These are phyloP conservation scores for Meandrusa payeni DNA, from an alignment of 2,888 invertebrate species.

Conservation along the genomic window DNA sequence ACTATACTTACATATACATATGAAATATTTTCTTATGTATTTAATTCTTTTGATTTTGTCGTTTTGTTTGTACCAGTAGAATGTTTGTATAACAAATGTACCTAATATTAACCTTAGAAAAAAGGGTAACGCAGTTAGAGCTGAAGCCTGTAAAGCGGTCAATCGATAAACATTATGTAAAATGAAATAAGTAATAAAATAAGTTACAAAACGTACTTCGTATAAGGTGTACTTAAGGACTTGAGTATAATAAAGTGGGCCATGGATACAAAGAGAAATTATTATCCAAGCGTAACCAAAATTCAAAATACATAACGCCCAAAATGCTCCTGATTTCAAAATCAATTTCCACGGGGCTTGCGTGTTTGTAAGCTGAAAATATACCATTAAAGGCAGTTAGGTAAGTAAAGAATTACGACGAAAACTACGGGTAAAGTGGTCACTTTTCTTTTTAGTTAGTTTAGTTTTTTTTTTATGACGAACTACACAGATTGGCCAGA, in stretches of 20 bases:
- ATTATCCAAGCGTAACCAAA: constrained; percentile 76
- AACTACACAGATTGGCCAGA: no score
- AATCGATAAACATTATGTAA: no score
- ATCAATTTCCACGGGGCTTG: constrained; percentile 64
- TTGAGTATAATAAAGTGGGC: constrained; percentile 60
- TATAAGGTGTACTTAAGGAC: constrained; percentile 55
- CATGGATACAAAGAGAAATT: constrained; percentile 59
- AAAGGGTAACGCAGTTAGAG: constrained; percentile 65
- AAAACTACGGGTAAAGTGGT: no score
- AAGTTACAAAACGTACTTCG: constrained; percentile 43
- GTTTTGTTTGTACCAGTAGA: constrained; percentile 61
- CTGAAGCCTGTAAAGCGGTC: constrained; percentile 65
- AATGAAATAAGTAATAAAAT: constrained; percentile 1
- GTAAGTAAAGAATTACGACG: no score
- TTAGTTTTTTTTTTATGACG: no score
- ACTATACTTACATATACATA: constrained; percentile 68
- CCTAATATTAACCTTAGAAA: constrained; percentile 61
- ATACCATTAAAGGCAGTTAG: no score
- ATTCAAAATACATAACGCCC: constrained; percentile 65
- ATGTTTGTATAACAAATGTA: constrained; percentile 59
- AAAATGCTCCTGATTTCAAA: constrained; percentile 59
- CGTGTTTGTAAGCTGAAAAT: constrained; percentile 57
- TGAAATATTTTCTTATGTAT: constrained; percentile 60
- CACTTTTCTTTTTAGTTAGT: no score
- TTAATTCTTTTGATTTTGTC: constrained; percentile 44